Conservation (phyloP, 2,888 invertebrate genomes). For the Hermaeophaga mercurialis region DNA sequence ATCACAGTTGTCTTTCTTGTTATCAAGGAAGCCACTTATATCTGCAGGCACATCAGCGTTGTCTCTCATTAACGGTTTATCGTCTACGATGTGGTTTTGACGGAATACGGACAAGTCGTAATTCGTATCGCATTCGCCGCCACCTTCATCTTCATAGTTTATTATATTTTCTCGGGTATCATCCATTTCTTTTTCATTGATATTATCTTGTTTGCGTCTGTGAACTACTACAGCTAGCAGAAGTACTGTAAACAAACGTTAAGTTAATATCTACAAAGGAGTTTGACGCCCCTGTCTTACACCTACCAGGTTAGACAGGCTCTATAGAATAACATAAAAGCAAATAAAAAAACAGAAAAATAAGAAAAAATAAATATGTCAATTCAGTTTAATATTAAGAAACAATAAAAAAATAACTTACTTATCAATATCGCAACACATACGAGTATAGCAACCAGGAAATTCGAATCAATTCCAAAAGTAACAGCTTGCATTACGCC, state of each 20-base stretch:
- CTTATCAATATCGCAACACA: slow-evolving; percentile 83
- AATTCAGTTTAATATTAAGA: too few relatives aligned
- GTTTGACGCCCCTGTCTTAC: too few relatives aligned
- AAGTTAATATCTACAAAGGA: too few relatives aligned
- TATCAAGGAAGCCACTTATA: slow-evolving; percentile 87
- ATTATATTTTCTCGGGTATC: slow-evolving; percentile 97
- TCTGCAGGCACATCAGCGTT: slow-evolving; percentile 73
- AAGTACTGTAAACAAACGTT: slow-evolving; percentile 63
- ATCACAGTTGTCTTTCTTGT: slow-evolving; percentile 88
- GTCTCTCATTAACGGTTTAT: slow-evolving; percentile 52
- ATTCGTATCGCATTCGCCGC: slow-evolving; percentile 95
- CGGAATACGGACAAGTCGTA: slow-evolving; percentile 85
- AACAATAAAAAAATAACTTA: too few relatives aligned
- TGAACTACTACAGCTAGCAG: slow-evolving; percentile 91
- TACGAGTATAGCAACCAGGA: slow-evolving; percentile 87
- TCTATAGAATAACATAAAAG: too few relatives aligned
- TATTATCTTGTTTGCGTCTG: slow-evolving; percentile 81
- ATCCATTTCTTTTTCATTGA: slow-evolving; percentile 90
- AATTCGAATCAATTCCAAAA: slow-evolving; percentile 84
- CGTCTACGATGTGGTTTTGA: slow-evolving; percentile 46
- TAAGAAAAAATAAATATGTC: too few relatives aligned
- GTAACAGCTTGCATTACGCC: slow-evolving; percentile 77
- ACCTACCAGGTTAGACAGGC: too few relatives aligned
- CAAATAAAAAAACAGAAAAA: too few relatives aligned
- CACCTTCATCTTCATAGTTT: slow-evolving; percentile 97